Evolutionary conservation across 2,797 vertebrate species (phyloP).

Genomic region (Cuniculus paca): DNA sequence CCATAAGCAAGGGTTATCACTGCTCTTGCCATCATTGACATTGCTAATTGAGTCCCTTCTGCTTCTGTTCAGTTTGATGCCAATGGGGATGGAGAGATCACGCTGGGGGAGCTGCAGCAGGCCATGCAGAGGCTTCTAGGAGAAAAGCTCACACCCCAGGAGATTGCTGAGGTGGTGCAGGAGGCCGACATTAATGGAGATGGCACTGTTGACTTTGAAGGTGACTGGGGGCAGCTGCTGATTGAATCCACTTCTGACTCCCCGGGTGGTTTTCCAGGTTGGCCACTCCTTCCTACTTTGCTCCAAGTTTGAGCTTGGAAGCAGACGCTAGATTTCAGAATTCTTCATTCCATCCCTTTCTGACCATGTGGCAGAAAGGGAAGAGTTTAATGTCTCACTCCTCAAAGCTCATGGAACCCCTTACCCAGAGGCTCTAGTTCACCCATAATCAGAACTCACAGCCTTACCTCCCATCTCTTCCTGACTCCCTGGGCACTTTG

Average conservation of each 20-base stretch:
- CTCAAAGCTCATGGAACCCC: background rate
- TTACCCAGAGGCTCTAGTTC: background rate
- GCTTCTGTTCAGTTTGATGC: constrained; percentile 83
- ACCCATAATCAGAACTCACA: background rate
- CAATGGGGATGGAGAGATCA: constrained; percentile 87
- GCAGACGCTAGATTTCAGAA: background rate
- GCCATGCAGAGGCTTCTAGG: constrained; percentile 87
- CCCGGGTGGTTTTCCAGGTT: background rate
- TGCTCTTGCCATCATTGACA: fast-evolving
- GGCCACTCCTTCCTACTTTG: background rate
- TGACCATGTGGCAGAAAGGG: too few relatives aligned
- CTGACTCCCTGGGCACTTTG: background rate
- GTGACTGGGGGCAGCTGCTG: background rate
- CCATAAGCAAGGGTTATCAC: too few relatives aligned
- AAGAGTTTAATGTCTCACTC: background rate
- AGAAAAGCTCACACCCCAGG: constrained; percentile 82
- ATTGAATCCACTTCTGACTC: background rate
- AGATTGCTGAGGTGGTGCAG: constrained; percentile 85
- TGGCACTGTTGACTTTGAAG: constrained; percentile 88
- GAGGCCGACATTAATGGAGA: constrained; percentile 88
- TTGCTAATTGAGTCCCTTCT: background rate
- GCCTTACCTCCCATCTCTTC: background rate
- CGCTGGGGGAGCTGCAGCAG: constrained; percentile 84
- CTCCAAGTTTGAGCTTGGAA: background rate
- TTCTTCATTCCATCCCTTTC: background rate